Evolutionary conservation across 2,888 invertebrate species (phyloP).

Genomic region (Pammene fasciana): DNA sequence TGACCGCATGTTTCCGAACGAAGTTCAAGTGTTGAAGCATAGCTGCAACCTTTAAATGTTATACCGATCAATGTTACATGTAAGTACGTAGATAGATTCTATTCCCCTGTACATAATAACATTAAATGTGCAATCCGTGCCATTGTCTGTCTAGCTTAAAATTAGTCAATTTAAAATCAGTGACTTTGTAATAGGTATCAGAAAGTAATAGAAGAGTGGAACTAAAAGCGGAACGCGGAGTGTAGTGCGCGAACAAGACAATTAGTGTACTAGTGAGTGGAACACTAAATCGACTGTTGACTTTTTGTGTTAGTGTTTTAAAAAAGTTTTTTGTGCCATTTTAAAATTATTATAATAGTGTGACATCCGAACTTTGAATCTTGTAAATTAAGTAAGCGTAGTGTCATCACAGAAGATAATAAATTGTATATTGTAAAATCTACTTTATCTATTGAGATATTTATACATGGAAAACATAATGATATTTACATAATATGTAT

Average conservation of each 20-base stretch:
- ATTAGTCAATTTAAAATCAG: constrained; percentile 77
- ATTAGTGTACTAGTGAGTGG: constrained; percentile 64
- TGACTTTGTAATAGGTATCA: constrained; percentile 45
- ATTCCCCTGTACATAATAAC: constrained; percentile 76
- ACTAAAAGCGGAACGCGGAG: constrained; percentile 52
- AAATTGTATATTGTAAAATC: constrained; percentile 79
- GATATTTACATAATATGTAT: constrained; percentile 83
- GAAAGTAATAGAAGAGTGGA: constrained; percentile 46
- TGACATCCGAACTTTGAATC: constrained; percentile 83
- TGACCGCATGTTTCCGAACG: constrained; percentile 28
- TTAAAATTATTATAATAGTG: constrained; percentile 79
- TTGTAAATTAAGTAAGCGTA: constrained; percentile 78
- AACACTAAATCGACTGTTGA: constrained; percentile 77
- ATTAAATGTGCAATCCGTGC: constrained; percentile 82
- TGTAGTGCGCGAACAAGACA: constrained; percentile 59
- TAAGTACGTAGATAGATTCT: constrained; percentile 64
- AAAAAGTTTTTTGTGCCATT: constrained; percentile 82
- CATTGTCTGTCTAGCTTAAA: constrained; percentile 81
- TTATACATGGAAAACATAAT: constrained; percentile 80
- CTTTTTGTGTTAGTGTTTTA: constrained; percentile 82
- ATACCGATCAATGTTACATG: constrained; percentile 68
- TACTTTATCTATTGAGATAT: constrained; percentile 81
- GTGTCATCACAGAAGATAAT: constrained; percentile 80
- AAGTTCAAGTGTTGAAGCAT: constrained; percentile 52
- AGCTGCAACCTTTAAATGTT: constrained; percentile 59